Evolutionary conservation across 2,888 invertebrate species (phyloP).

Genomic region (Magallana nippona): DNA sequence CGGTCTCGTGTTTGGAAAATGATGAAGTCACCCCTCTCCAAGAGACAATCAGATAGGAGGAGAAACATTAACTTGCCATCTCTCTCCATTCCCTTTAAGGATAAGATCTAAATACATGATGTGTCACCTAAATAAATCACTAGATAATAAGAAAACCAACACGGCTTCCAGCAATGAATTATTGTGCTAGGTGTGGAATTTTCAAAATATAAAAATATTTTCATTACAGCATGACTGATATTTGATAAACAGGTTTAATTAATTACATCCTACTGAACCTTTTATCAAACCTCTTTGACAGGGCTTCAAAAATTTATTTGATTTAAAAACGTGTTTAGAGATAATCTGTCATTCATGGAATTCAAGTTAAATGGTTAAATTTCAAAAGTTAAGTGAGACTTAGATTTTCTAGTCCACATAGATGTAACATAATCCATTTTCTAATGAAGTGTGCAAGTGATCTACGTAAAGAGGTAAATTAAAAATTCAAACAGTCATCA

Average conservation of each 20-base stretch:
- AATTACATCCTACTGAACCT: neutral
- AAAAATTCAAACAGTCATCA: too few species aligned
- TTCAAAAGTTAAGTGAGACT: too few species aligned
- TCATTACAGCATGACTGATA: too few species aligned
- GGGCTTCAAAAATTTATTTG: constrained; percentile 9
- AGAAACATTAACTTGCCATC: constrained; percentile 2
- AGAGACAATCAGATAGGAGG: constrained; percentile 18
- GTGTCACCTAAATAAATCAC: constrained; percentile 29
- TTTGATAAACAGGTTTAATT: constrained; percentile 18
- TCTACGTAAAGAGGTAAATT: too few species aligned
- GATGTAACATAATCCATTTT: too few species aligned
- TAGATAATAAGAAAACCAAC: constrained; percentile 14
- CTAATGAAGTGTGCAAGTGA: too few species aligned
- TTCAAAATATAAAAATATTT: neutral
- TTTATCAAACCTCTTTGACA: constrained; percentile 9
- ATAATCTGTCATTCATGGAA: neutral
- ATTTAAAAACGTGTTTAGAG: neutral
- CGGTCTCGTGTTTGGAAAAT: neutral
- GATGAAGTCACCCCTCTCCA: neutral
- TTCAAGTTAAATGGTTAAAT: too few species aligned
- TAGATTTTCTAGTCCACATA: too few species aligned
- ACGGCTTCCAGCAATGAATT: constrained; percentile 6
- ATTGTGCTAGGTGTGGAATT: constrained; percentile 23
- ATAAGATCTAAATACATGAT: neutral
- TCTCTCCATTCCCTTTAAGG: neutral